Evolutionary conservation across 1,140 invertebrate genomes (phyloP).

Genomic region (Ladona fulva): DNA sequence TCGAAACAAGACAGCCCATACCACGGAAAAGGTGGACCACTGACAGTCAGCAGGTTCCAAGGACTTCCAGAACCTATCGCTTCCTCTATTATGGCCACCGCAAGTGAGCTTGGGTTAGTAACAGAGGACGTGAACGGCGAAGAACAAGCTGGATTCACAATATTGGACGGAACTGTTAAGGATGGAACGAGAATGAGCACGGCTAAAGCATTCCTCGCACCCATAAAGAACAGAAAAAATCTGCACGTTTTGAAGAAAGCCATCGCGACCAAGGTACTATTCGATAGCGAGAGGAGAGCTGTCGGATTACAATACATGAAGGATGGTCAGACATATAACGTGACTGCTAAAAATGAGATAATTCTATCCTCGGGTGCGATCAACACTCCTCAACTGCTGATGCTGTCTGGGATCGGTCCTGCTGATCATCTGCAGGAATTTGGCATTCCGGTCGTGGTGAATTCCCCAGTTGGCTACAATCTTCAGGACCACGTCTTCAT

Average conservation of each 20-base stretch:
- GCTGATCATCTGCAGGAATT: constrained; percentile 50
- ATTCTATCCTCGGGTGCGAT: constrained; percentile 31
- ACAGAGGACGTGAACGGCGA: constrained; percentile 34
- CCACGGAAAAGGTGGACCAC: constrained; percentile 39
- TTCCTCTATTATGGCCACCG: constrained; percentile 52
- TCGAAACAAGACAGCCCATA: constrained; percentile 28
- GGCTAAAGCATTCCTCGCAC: constrained; percentile 51
- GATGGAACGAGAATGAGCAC: constrained; percentile 50
- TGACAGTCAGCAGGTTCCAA: constrained; percentile 41
- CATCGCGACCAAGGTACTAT: constrained; percentile 41
- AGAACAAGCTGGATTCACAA: constrained; percentile 41
- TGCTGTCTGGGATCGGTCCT: constrained; percentile 65
- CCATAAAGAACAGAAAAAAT: constrained; percentile 50
- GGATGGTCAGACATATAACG: constrained; percentile 36
- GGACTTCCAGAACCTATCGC: constrained; percentile 39
- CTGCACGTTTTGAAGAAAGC: constrained; percentile 54
- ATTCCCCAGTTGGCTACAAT: constrained; percentile 37
- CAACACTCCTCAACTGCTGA: constrained; percentile 51
- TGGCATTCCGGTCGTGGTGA: constrained; percentile 41
- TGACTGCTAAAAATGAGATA: constrained; percentile 36
- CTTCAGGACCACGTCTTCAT: constrained; percentile 28
- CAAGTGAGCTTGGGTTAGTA: constrained; percentile 36
- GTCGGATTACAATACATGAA: constrained; percentile 56
- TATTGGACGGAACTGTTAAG: constrained; percentile 36
- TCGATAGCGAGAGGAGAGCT: constrained; percentile 45